phyloP scores from a whole-genome alignment of 2,797 vertebrate species.

The Zenarchopterus dispar region DNA sequence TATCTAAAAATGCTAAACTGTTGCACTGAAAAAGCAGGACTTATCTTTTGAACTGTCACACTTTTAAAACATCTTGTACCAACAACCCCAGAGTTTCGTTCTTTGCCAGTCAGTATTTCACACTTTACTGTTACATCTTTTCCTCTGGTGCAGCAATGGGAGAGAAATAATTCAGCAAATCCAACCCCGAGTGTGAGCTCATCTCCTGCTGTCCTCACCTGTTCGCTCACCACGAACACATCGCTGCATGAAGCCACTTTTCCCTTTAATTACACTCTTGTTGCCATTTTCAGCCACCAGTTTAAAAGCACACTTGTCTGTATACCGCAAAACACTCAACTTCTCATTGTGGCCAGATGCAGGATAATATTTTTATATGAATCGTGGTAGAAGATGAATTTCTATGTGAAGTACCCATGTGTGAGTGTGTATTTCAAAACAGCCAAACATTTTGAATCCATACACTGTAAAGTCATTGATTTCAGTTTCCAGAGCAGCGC shows the following conservation, averaged over 20 bases:
- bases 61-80: no score
- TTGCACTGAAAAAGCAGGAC: no score
- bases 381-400: not conserved
- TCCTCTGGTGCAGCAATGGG: conserved; percentile 35
- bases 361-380: not conserved
- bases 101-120: conserved; percentile 41
- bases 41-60: no score
- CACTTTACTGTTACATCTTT: conserved; percentile 26
- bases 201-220: conserved; percentile 56
- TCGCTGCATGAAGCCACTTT: conserved; percentile 41
- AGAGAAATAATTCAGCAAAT: conserved; percentile 27
- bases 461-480: no score
- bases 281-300: conserved; percentile 40
- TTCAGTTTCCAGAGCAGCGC: no score
- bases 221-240: conserved; percentile 44
- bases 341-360: conserved; percentile 4
- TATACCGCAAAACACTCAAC: conserved; percentile 28
- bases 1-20: no score
- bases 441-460: no score
- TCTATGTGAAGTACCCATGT: not conserved
- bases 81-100: no score
- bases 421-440: no score
- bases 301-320: conserved; percentile 33
- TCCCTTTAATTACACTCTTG: conserved; percentile 57
- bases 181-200: conserved; percentile 29